Conservation (phyloP, 2,797 vertebrate species). For the Halcyon chelicuti region DNA sequence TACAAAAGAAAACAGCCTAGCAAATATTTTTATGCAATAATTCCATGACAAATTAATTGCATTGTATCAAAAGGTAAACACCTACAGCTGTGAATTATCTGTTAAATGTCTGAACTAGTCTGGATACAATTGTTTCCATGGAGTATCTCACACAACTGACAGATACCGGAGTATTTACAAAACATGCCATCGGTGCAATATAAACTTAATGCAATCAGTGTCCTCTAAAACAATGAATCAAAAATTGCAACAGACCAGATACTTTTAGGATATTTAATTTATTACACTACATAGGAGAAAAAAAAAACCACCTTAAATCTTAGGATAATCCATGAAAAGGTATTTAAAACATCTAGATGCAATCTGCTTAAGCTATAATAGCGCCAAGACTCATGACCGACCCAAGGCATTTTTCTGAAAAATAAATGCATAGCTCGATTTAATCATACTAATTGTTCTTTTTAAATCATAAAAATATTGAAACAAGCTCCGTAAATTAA, state of each 20-base stretch:
- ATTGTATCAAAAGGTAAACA: neutral
- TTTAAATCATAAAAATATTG: neutral
- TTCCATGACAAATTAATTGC: neutral
- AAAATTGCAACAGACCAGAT: neutral
- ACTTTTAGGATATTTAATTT: neutral
- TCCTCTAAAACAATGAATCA: neutral
- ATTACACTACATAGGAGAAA: neutral
- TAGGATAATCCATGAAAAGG: neutral
- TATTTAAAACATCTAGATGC: neutral
- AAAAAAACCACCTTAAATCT: neutral
- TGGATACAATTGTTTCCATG: neutral
- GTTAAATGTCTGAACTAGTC: neutral
- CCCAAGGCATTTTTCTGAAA: neutral
- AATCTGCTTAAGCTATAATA: neutral
- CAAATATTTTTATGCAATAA: neutral
- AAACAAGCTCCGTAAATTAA: neutral
- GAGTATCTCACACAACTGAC: neutral
- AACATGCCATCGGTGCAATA: neutral
- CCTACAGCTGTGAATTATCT: neutral
- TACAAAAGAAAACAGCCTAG: neutral
- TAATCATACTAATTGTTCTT: neutral
- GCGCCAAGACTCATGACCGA: neutral
- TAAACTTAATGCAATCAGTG: neutral
- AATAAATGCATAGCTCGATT: neutral
- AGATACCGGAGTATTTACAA: neutral